These are phyloP conservation scores for Pseudomyrmex dendroicus DNA, from an alignment of 1,140 invertebrate genomes.

Conservation along the genomic window DNA sequence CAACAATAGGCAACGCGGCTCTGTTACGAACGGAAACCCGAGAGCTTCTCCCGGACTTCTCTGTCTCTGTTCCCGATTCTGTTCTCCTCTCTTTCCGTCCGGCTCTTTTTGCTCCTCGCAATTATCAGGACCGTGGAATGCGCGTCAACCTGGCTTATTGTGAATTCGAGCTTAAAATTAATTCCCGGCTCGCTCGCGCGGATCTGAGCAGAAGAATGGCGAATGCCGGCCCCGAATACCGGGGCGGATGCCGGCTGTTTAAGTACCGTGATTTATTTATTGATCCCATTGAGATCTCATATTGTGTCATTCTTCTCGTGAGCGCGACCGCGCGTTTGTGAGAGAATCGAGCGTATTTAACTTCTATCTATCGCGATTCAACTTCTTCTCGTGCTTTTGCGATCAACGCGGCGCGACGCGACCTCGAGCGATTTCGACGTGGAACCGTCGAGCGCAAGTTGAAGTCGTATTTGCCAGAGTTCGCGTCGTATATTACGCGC, in stretches of 20 bases:
- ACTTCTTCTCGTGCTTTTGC: neutral
- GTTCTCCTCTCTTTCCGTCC: neutral
- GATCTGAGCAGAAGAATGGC: conserved; percentile 41
- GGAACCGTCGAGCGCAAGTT: conserved; percentile 7
- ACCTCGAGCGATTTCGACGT: neutral
- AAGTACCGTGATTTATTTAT: conserved; percentile 46
- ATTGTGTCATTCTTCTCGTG: neutral
- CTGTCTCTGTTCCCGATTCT: conserved; percentile 6
- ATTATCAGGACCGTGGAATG: conserved; percentile 42
- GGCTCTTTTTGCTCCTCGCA: neutral
- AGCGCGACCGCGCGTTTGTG: neutral
- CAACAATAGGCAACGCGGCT: conserved; percentile 59
- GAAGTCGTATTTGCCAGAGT: conserved; percentile 5
- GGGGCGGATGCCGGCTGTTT: conserved; percentile 17
- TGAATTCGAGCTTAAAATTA: conserved; percentile 67
- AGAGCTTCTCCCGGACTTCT: conserved; percentile 43
- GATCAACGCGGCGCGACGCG: neutral
- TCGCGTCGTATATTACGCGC: neutral
- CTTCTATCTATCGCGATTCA: neutral
- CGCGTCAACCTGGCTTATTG: conserved; percentile 53
- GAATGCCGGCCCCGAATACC: conserved; percentile 7
- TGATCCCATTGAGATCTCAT: conserved; percentile 7
- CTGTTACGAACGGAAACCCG: conserved; percentile 44
- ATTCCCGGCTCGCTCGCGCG: conserved; percentile 42
- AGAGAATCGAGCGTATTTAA: neutral